Percentiles rank a stretch among this genome's conserved stretches.
phyloP scores from a whole-genome alignment of 64 coral and sea anemone genomes.

The Catalaphyllia jardinei region DNA sequence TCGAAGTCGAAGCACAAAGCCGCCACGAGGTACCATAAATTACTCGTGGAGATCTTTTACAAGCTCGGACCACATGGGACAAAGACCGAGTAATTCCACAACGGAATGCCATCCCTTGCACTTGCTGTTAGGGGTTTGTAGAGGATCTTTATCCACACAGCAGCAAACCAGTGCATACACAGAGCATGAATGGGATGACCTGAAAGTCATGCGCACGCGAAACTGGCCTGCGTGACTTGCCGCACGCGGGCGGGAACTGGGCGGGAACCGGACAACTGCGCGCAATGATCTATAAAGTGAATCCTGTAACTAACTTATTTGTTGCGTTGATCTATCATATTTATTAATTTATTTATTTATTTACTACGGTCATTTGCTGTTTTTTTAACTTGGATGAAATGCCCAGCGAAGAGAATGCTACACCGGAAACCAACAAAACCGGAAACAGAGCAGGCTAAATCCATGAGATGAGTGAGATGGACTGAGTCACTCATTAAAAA shows the following conservation, averaged over 20 bases:
- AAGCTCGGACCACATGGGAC: slow-evolving; percentile 12
- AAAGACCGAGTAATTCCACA: slow-evolving; percentile 58
- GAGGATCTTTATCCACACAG: neutral
- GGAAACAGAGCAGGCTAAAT: too few relatives aligned
- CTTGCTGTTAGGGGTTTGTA: neutral
- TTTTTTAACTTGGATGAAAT: too few relatives aligned
- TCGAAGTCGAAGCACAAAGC: slow-evolving; percentile 33
- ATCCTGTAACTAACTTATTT: too few relatives aligned
- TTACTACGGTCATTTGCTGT: too few relatives aligned
- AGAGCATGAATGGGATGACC: neutral
- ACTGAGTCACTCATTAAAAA: too few relatives aligned
- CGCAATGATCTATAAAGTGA: too few relatives aligned
- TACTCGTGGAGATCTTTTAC: slow-evolving; percentile 22
- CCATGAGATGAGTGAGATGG: too few relatives aligned
- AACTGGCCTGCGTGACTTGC: neutral
- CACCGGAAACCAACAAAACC: too few relatives aligned
- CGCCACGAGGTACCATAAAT: slow-evolving; percentile 10
- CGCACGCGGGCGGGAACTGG: neutral
- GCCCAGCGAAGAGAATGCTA: too few relatives aligned
- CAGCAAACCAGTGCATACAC: neutral
- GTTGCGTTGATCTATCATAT: too few relatives aligned
- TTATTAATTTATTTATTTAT: too few relatives aligned
- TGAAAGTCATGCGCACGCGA: neutral
- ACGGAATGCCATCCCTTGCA: slow-evolving; percentile 60
- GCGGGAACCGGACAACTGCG: neutral